Conservation (phyloP, 1,140 invertebrate species). For the Drosophila lini region DNA sequence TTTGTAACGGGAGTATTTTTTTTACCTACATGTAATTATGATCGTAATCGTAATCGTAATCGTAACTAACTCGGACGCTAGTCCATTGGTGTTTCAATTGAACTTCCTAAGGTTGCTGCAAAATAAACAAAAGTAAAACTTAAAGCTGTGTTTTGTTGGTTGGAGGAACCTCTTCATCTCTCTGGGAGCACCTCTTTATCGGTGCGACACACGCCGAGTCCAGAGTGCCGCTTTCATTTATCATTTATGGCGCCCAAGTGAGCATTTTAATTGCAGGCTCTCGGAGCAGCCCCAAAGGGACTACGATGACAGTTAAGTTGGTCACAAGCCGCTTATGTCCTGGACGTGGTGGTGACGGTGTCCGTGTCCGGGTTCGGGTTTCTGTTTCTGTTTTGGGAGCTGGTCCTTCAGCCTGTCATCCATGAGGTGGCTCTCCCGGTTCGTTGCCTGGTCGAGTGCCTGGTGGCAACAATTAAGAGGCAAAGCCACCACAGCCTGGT, state of each 20-base stretch:
- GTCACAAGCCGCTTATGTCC: constrained; percentile 58
- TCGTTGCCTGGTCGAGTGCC: constrained; percentile 41
- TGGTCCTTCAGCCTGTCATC: constrained; percentile 2
- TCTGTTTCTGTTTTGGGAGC: not conserved
- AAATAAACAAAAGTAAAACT: constrained; percentile 48
- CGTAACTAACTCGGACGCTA: constrained; percentile 27
- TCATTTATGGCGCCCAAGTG: constrained; percentile 55
- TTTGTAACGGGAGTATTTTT: constrained; percentile 29
- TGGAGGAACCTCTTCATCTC: not conserved
- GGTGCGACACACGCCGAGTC: not conserved
- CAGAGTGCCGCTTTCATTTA: constrained; percentile 11
- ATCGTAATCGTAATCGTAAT: constrained; percentile 27
- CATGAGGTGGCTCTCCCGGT: constrained; percentile 9
- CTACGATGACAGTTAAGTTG: constrained; percentile 22
- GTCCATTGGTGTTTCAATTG: constrained; percentile 67
- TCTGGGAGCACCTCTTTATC: constrained; percentile 4
- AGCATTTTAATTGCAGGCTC: constrained; percentile 67
- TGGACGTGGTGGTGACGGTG: not conserved
- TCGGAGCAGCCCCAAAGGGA: constrained; percentile 30
- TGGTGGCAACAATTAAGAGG: constrained; percentile 47
- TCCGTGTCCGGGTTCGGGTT: not conserved
- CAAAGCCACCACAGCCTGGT: constrained; percentile 14
- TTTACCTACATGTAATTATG: constrained; percentile 37
- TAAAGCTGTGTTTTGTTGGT: not conserved
- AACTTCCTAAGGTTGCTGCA: constrained; percentile 58